Percentiles rank a stretch among this genome's conserved stretches.
Conservation (phyloP, 2,888 invertebrate species). For the Caradrina kadenii region DNA sequence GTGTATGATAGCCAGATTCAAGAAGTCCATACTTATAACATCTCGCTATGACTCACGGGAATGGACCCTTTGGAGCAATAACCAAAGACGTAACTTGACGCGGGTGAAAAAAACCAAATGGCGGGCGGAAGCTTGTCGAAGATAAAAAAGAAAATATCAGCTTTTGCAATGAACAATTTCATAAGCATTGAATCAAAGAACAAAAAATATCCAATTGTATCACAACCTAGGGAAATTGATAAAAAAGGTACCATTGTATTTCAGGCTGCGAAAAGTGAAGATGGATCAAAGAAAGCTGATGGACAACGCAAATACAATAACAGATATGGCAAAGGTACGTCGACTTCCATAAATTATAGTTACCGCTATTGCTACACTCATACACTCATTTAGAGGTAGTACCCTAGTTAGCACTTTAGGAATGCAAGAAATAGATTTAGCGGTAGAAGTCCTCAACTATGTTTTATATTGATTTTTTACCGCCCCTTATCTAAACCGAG, state of each 20-base stretch:
- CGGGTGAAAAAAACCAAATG: too few species aligned
- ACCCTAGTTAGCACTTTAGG: conserved; percentile 74
- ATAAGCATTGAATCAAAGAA: background rate
- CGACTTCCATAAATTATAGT: conserved; percentile 56
- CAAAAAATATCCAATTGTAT: background rate
- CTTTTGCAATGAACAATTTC: background rate
- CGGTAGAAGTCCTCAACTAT: conserved; percentile 31
- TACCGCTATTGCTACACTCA: conserved; percentile 84
- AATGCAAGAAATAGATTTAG: conserved; percentile 52
- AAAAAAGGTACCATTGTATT: conserved; percentile 55
- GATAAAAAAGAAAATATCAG: too few species aligned
- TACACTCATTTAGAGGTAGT: conserved; percentile 81
- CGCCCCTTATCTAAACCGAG: background rate
- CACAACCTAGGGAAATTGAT: background rate
- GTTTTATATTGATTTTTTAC: conserved; percentile 16
- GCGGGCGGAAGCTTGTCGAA: too few species aligned
- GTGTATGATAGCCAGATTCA: too few species aligned
- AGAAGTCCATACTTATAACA: too few species aligned
- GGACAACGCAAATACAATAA: conserved; percentile 99
- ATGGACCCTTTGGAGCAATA: too few species aligned
- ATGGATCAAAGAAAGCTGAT: conserved; percentile 99
- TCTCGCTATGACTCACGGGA: too few species aligned
- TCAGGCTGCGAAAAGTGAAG: conserved; percentile 99
- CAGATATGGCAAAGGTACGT: conserved; percentile 99
- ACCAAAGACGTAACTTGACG: too few species aligned